These are phyloP conservation scores for Cygnus buccinator DNA, from an alignment of 2,113 vertebrate species.

Conservation along the genomic window DNA sequence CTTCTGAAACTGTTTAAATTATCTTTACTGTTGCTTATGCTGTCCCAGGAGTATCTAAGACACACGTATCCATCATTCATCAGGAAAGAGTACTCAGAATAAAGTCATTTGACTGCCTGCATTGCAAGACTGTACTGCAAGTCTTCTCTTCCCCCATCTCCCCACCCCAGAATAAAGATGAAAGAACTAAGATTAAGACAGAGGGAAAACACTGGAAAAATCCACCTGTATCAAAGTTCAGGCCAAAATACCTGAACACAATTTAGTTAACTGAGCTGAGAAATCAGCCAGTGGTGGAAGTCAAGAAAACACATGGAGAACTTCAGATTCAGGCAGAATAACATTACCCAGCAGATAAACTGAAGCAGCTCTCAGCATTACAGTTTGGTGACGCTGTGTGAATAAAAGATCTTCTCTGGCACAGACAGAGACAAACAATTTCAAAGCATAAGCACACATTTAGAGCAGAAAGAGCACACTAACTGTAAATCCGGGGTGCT, in stretches of 20 bases:
- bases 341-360: background rate
- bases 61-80: background rate
- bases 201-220: background rate
- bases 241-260: background rate
- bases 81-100: background rate
- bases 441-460: background rate
- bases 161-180: background rate
- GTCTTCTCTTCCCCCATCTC: background rate
- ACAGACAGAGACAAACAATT: background rate
- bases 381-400: background rate
- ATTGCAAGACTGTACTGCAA: background rate
- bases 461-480: background rate
- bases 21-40: background rate
- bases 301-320: background rate
- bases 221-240: background rate
- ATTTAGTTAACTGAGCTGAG: background rate
- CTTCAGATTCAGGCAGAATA: background rate
- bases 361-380: background rate
- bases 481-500: background rate
- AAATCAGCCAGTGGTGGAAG: background rate
- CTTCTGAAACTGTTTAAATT: background rate
- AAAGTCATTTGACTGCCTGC: background rate
- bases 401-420: background rate
- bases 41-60: background rate
- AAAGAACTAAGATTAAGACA: background rate